Evolutionary conservation across 2,113 vertebrate species (phyloP).

Genomic region (Harpagus bidentatus): DNA sequence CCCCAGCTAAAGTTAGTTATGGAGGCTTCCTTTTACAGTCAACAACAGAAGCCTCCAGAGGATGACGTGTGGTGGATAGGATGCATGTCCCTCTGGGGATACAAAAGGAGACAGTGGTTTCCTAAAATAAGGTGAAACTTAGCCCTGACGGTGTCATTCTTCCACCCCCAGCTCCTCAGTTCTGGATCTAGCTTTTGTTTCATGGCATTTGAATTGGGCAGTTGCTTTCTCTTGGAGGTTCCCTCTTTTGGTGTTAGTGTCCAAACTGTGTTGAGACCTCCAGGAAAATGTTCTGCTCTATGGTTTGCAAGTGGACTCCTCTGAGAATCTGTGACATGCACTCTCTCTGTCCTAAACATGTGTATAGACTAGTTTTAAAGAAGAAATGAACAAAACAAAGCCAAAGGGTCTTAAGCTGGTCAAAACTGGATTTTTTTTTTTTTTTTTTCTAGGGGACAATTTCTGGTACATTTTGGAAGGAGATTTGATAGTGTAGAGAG

Average conservation of each 20-base stretch:
- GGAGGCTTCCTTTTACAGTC: background rate
- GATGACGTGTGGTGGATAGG: background rate
- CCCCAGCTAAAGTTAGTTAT: background rate
- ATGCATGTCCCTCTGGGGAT: background rate
- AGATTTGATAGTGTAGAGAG: background rate
- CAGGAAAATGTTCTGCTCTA: accelerated
- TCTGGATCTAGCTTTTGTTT: background rate
- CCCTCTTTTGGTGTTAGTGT: accelerated
- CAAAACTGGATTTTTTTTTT: background rate
- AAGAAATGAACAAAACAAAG: background rate
- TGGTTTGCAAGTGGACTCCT: background rate
- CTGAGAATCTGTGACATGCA: background rate
- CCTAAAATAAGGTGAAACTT: background rate
- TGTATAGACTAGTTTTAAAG: background rate
- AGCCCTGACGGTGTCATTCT: background rate
- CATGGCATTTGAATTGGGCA: accelerated
- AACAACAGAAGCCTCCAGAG: background rate
- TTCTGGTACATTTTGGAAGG: background rate
- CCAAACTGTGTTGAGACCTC: background rate
- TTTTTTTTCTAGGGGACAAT: background rate
- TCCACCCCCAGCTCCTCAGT: background rate
- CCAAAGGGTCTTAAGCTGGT: background rate
- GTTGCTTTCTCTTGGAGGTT: background rate
- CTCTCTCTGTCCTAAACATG: background rate
- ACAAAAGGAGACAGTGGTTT: background rate